Percentiles rank a stretch among this genome's conserved stretches.
Conservation (phyloP, 2,888 invertebrate species). For the Brenthis hecate region DNA sequence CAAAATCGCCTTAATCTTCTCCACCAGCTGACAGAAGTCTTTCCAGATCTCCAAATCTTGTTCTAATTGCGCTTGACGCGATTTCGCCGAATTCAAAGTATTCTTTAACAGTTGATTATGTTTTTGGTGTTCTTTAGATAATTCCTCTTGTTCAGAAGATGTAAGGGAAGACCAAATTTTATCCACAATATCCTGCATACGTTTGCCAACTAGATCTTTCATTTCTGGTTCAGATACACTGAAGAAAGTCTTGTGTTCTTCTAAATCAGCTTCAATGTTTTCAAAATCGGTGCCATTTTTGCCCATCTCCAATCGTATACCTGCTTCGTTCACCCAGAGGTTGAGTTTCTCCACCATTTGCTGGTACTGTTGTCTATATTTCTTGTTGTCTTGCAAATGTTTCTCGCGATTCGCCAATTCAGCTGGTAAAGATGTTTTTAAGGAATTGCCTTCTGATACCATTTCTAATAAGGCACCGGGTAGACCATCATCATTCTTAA, state of each 20-base stretch:
- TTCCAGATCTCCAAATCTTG: slow-evolving; percentile 93
- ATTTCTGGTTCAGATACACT: slow-evolving; percentile 88
- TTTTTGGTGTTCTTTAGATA: slow-evolving; percentile 91
- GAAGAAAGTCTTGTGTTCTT: slow-evolving; percentile 94
- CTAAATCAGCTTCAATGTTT: slow-evolving; percentile 90
- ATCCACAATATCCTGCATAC: slow-evolving; percentile 92
- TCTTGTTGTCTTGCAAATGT: slow-evolving; percentile 90
- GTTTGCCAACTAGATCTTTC: slow-evolving; percentile 90
- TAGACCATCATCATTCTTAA: slow-evolving; percentile 89
- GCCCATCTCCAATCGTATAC: slow-evolving; percentile 87
- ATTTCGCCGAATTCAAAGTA: slow-evolving; percentile 91
- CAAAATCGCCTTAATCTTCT: slow-evolving; percentile 89
- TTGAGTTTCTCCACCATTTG: slow-evolving; percentile 89
- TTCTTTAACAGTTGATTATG: slow-evolving; percentile 91
- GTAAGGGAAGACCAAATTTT: slow-evolving; percentile 94
- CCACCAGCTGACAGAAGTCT: slow-evolving; percentile 89
- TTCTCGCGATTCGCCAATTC: slow-evolving; percentile 91
- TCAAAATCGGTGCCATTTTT: slow-evolving; percentile 95
- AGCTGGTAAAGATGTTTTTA: slow-evolving; percentile 89
- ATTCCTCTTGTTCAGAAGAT: slow-evolving; percentile 90
- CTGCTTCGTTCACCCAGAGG: slow-evolving; percentile 92
- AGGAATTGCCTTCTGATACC: slow-evolving; percentile 91
- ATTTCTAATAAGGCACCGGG: slow-evolving; percentile 91
- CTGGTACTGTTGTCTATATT: slow-evolving; percentile 89
- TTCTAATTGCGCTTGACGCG: slow-evolving; percentile 89